Conservation (phyloP, 1,140 invertebrate genomes). For the Glossosoma conforme region DNA sequence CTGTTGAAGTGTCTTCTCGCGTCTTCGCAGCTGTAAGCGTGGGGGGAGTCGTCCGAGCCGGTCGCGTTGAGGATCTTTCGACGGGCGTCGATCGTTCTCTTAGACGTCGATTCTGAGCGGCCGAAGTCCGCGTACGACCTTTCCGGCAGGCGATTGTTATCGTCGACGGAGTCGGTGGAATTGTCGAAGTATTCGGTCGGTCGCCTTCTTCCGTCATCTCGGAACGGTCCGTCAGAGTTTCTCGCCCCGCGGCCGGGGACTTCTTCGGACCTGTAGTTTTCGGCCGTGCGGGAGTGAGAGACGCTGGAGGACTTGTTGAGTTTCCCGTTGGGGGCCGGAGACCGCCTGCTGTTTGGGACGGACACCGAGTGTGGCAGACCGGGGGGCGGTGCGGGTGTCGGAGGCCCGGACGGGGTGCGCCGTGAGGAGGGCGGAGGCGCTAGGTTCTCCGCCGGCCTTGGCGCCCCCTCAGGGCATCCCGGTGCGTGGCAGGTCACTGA, state of each 20-base stretch:
- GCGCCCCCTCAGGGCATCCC: conserved; percentile 18
- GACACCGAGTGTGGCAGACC: conserved; percentile 11
- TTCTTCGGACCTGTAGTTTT: no score
- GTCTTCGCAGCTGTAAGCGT: conserved; percentile 15
- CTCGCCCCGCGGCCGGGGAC: no score
- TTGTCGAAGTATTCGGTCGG: not conserved
- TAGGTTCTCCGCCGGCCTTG: conserved; percentile 2
- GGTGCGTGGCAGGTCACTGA: conserved; percentile 35
- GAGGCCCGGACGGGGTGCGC: not conserved
- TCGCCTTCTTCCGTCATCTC: not conserved
- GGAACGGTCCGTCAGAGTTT: no score
- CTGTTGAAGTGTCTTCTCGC: conserved; percentile 11
- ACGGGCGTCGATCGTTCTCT: conserved; percentile 8
- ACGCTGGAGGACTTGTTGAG: conserved; percentile 3
- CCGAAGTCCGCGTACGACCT: conserved; percentile 2
- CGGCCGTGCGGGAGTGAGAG: no score
- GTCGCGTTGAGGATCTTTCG: not conserved
- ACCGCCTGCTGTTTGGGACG: conserved; percentile 11
- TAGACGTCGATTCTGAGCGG: not conserved
- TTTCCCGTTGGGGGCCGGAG: not conserved
- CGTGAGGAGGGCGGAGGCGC: not conserved
- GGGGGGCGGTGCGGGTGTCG: not conserved
- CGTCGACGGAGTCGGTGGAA: conserved; percentile 23
- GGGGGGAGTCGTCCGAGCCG: conserved; percentile 3
- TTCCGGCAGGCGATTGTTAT: conserved; percentile 16